These are phyloP conservation scores for Acromyrmex charruanus DNA, from an alignment of 1,140 invertebrate species.

Conservation along the genomic window DNA sequence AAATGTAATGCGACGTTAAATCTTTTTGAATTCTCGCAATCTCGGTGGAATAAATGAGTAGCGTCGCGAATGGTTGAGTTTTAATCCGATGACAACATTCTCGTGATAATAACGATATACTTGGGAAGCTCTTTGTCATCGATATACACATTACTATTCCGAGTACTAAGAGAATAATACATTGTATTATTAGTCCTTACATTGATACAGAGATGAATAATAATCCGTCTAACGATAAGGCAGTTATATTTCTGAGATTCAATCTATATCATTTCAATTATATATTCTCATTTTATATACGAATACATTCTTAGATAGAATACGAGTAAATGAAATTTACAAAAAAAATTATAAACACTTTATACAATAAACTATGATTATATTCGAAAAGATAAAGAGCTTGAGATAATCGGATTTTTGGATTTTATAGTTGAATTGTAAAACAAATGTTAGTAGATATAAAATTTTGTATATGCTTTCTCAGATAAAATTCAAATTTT, in stretches of 20 bases:
- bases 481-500: not conserved
- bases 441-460: not conserved
- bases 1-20: slow-evolving; percentile 51
- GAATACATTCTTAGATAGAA: not conserved
- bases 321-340: not conserved
- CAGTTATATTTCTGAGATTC: not conserved
- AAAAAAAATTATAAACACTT: not conserved
- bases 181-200: slow-evolving; percentile 39
- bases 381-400: not conserved
- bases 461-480: not conserved
- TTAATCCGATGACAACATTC: slow-evolving; percentile 32
- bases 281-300: not conserved
- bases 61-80: not conserved
- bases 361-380: not conserved
- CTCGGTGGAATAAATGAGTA: slow-evolving; percentile 17
- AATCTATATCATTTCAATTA: slow-evolving; percentile 29
- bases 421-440: not conserved
- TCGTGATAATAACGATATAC: slow-evolving; percentile 42
- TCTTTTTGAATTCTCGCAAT: slow-evolving; percentile 31
- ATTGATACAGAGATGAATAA: slow-evolving; percentile 23
- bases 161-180: not conserved
- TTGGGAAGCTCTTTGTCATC: not conserved
- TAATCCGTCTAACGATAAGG: not conserved
- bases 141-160: slow-evolving; percentile 46
- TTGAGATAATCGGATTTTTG: slow-evolving; percentile 27